Evolutionary conservation across 2,888 invertebrate species (phyloP), one percentile per base, ranked within the genome.

Genomic region (Aleiodes alternator): DNA sequence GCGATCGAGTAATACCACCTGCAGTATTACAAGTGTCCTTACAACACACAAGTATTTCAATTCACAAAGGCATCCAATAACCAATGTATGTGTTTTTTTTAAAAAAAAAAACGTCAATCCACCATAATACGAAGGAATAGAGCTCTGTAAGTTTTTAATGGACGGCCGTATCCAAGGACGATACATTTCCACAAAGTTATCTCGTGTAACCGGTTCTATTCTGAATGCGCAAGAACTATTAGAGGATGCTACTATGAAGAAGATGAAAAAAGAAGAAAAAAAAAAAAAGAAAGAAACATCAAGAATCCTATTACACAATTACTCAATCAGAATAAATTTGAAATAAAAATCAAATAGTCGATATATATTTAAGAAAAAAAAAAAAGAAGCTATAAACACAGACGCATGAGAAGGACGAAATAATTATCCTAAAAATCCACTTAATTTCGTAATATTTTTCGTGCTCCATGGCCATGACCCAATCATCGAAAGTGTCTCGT

Each of bases 101-200:
- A 3, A 3, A 1, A 6, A 34, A 34, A 43, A 43, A 43, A 0
- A 34, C 34, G 1, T 9, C 43, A 43, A 23, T 8, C 43, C 3
- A 43, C 43, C 4, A 43, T 43, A 43, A 43, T 43, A 43, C 43
- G 43, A 43, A 7, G 43, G 43, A 43, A 43, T 43, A 43, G 43
- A 43, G 43, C 38, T 38, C 38, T 8, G 8, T 38, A 38, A 38
- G 38, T 23, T 43, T 59, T 59, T 34, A 59, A 59, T 59, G 11
- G 59, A 59, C 38, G 59, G 59, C 57, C 57, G 57, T 57, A 31
- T 29, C 31, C 57, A 57, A 57, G 57, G 57, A 23, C 57, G 31
- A 31, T 57, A 57, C 38, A 59, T 38, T 11, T 59, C 31, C 34
- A 59, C 59, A 31, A 34, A n/a, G 38, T 31, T 29, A 59, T 59